Percentiles rank a stretch among this genome's conserved stretches.
Conservation (phyloP, 2,113 vertebrate genomes). For the Lethenteron camtschaticum region DNA sequence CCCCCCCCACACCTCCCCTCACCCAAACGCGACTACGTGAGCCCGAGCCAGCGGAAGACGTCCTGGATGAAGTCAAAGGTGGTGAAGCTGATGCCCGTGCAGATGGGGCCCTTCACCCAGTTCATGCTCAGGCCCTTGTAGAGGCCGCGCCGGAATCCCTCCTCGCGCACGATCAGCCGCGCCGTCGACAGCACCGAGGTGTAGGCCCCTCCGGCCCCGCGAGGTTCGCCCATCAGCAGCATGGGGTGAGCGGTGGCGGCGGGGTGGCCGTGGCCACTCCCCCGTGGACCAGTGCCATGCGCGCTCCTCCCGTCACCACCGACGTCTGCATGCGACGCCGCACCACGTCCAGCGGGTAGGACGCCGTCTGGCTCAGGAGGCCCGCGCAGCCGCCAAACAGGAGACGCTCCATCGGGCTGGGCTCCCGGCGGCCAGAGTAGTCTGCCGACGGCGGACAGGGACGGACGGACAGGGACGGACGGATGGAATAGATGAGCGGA, state of each 20-base stretch:
- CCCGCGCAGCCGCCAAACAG: constrained; percentile 74
- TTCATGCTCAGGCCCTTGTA: constrained; percentile 99
- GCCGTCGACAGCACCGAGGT: not conserved
- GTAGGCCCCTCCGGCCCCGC: constrained; percentile 12
- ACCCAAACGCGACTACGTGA: too few species aligned
- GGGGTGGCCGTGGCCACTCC: not conserved
- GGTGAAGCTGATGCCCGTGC: constrained; percentile 91
- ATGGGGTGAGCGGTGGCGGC: not conserved
- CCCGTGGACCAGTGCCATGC: constrained; percentile 19
- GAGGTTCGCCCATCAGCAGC: constrained; percentile 43
- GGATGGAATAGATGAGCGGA: too few species aligned
- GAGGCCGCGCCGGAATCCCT: constrained; percentile 50
- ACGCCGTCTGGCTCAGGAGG: constrained; percentile 68
- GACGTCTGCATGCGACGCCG: constrained; percentile 91
- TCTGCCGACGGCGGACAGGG: constrained; percentile 24
- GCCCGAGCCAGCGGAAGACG: constrained; percentile 44
- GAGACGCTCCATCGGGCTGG: constrained; percentile 54
- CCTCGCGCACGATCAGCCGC: constrained; percentile 39
- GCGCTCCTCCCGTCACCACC: constrained; percentile 51
- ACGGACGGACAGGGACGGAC: too few species aligned
- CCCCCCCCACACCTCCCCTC: too few species aligned
- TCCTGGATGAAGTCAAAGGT: constrained; percentile 89
- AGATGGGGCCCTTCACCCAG: constrained; percentile 91
- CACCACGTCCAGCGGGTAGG: constrained; percentile 88
- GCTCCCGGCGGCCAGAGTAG: constrained; percentile 37